A percentile compares a stretch with the other conserved stretches of the same genome.
Evolutionary conservation across 2,888 invertebrate genomes (phyloP).

Genomic region (Dichetophora obliterata): DNA sequence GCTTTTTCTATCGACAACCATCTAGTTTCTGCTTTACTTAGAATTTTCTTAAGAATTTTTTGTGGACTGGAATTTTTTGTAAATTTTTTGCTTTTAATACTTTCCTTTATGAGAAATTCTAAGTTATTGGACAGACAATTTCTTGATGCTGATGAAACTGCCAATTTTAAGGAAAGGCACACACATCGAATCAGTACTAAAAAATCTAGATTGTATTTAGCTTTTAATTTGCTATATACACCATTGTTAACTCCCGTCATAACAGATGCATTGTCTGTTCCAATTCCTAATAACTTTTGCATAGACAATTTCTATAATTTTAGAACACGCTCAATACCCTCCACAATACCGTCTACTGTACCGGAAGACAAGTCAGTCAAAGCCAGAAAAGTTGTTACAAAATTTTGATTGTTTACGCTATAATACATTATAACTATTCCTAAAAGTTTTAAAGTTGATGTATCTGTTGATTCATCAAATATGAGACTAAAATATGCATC

Average conservation of each 20-base stretch:
- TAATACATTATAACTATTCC: constrained; percentile 38
- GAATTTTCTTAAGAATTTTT: too few species aligned
- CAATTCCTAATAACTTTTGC: not conserved
- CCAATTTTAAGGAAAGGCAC: constrained; percentile 27
- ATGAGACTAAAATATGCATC: constrained; percentile 38
- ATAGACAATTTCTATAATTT: not conserved
- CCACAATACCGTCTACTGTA: constrained; percentile 24
- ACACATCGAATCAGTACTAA: constrained; percentile 28
- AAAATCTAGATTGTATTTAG: not conserved
- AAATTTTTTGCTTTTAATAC: constrained; percentile 30
- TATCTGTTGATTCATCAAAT: constrained; percentile 37
- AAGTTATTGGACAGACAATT: constrained; percentile 31
- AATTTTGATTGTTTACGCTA: constrained; percentile 18
- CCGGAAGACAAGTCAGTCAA: constrained; percentile 24
- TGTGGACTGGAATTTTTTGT: not conserved
- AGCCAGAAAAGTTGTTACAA: constrained; percentile 32
- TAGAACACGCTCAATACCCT: constrained; percentile 16
- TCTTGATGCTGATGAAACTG: constrained; percentile 17
- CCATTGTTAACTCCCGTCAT: not conserved
- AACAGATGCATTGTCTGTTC: constrained; percentile 2
- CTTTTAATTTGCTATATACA: not conserved
- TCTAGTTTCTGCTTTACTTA: too few species aligned
- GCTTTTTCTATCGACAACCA: constrained; percentile 28
- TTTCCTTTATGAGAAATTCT: constrained; percentile 31
- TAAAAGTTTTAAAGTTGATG: constrained; percentile 31